Conservation (phyloP, 2,797 vertebrate genomes). For the Sebastes reedi region DNA sequence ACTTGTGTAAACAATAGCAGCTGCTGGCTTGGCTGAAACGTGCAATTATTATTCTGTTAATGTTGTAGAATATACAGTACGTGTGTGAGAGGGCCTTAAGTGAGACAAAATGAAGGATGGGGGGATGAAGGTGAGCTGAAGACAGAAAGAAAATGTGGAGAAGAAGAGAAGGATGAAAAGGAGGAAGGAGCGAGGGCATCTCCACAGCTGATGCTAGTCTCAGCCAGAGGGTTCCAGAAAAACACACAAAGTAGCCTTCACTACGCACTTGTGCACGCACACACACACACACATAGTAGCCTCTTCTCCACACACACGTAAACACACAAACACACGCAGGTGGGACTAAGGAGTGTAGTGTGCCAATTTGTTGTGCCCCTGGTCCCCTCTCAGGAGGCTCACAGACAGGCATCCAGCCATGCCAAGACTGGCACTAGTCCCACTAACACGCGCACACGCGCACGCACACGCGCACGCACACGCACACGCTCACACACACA, state of each 20-base stretch:
- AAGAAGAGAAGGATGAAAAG: constrained; percentile 8
- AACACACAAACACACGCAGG: constrained; percentile 70
- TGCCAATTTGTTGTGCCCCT: constrained; percentile 80
- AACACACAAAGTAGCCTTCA: constrained; percentile 50
- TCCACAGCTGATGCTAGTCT: constrained; percentile 65
- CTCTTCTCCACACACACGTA: constrained; percentile 43
- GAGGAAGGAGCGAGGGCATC: constrained; percentile 38
- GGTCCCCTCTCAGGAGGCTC: constrained; percentile 75
- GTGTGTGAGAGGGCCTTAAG: not conserved
- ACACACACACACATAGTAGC: constrained; percentile 26
- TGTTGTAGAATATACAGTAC: not conserved
- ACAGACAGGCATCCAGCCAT: constrained; percentile 70
- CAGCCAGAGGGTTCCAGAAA: constrained; percentile 63
- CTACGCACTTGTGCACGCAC: constrained; percentile 25
- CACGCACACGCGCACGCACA: constrained; percentile 13
- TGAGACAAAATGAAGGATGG: constrained; percentile 9
- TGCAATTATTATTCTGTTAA: not conserved
- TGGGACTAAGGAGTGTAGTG: constrained; percentile 69
- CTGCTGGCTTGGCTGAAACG: constrained; percentile 5
- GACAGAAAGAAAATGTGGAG: constrained; percentile 13
- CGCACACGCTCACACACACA: accelerated
- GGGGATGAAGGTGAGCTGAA: constrained; percentile 7
- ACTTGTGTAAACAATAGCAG: not conserved
- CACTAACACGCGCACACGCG: constrained; percentile 49
- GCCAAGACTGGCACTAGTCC: constrained; percentile 77